Conservation (phyloP, 2,888 invertebrate genomes). For the Shargacucullia verbasci region DNA sequence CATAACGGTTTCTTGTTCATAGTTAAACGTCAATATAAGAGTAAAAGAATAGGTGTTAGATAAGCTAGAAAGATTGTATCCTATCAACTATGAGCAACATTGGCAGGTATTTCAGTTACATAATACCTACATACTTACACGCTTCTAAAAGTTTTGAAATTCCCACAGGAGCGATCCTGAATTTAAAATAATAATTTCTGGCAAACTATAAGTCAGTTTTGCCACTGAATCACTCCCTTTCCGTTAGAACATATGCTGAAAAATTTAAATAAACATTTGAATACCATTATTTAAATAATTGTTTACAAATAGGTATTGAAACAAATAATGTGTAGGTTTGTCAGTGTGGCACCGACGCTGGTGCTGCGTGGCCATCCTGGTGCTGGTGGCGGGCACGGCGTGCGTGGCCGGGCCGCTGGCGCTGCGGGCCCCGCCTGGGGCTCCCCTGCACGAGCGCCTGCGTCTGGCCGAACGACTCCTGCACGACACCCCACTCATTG, state of each 20-base stretch:
- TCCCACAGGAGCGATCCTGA: slow-evolving; percentile 1
- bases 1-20: too few species aligned
- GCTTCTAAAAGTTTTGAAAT: not conserved
- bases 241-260: slow-evolving; percentile 29
- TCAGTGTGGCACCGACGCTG: slow-evolving; percentile 90
- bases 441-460: slow-evolving; percentile 93
- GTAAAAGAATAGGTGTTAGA: too few species aligned
- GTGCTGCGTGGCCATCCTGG: slow-evolving; percentile 93
- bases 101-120: too few species aligned
- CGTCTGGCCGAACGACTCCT: slow-evolving; percentile 92
- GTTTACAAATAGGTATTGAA: slow-evolving; percentile 15
- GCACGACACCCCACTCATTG: slow-evolving; percentile 94
- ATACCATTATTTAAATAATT: slow-evolving; percentile 32
- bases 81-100: too few species aligned
- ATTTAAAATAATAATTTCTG: slow-evolving; percentile 19
- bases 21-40: too few species aligned
- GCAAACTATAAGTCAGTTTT: slow-evolving; percentile 20
- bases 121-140: too few species aligned
- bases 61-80: too few species aligned
- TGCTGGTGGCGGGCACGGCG: slow-evolving; percentile 93
- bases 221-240: slow-evolving; percentile 17
- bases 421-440: slow-evolving; percentile 93
- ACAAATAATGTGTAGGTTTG: slow-evolving; percentile 66
- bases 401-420: slow-evolving; percentile 95
- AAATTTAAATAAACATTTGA: slow-evolving; percentile 37